These are phyloP conservation scores for Mnemiopsis leidyi DNA, from an alignment of 37 sponge, comb jelly and placozoan genomes.

Conservation along the genomic window DNA sequence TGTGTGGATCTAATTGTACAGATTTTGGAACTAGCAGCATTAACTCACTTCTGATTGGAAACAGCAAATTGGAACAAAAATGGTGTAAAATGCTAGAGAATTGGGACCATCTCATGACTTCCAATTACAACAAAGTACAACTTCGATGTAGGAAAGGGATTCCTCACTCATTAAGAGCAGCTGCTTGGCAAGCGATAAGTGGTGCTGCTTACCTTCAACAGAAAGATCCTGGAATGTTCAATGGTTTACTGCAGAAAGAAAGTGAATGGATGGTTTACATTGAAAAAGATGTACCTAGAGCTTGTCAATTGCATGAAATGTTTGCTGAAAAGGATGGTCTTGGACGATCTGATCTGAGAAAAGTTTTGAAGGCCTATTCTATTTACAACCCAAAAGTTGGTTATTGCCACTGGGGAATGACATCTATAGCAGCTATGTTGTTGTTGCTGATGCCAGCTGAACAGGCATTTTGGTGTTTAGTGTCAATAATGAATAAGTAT, in stretches of 20 bases:
- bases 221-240: slow-evolving; percentile 71
- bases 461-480: slow-evolving; percentile 93
- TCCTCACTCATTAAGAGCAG: slow-evolving; percentile 84
- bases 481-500: slow-evolving; percentile 85
- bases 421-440: slow-evolving; percentile 91
- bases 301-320: slow-evolving; percentile 87
- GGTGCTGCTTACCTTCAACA: slow-evolving; percentile 76
- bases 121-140: slow-evolving; percentile 71
- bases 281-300: slow-evolving; percentile 89
- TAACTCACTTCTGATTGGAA: slow-evolving; percentile 65
- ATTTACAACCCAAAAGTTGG: slow-evolving; percentile 87
- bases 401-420: slow-evolving; percentile 99
- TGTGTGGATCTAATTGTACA: slow-evolving; percentile 6
- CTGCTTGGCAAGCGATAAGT: slow-evolving; percentile 77
- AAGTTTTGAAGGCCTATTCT: slow-evolving; percentile 89
- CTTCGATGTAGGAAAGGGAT: slow-evolving; percentile 92
- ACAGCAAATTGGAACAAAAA: slow-evolving; percentile 81
- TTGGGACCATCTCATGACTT: slow-evolving; percentile 73
- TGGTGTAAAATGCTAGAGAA: slow-evolving; percentile 81
- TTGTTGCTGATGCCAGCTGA: slow-evolving; percentile 97
- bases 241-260: slow-evolving; percentile 70
- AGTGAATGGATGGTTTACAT: slow-evolving; percentile 74
- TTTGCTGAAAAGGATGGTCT: slow-evolving; percentile 72
- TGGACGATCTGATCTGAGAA: slow-evolving; percentile 73
- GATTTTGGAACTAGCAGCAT: not conserved